Evolutionary conservation across 2,888 invertebrate species (phyloP), one percentile per base, ranked within the genome.

Genomic region (Molanna angustata): DNA sequence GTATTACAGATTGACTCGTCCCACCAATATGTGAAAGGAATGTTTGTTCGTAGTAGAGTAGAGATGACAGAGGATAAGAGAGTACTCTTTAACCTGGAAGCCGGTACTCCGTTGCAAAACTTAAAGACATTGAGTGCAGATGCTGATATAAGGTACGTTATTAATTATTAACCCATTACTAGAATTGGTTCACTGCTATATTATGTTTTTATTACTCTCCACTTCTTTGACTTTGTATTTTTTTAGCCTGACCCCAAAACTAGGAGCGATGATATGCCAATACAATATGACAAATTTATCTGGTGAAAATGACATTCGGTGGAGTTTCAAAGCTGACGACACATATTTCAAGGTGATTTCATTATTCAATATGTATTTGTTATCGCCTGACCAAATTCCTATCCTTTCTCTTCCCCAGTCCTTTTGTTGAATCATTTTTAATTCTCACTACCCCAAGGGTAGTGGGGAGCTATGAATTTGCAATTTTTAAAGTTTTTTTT

Each of bases 251-350:
- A 76, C 68, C 1, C 74, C 76, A 0, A 75, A 75, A 62, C 69
- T 71, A 2, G 77, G 77, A 1, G 74, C 73, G 45, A 61, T 77
- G 4, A 56, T 73, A 0, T 74, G 74, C 57, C 72, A 72, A 43
- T 77, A 76, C 53, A 73, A 75, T 14, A 42, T 76, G 32, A 76
- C 77, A 0, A 68, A 74, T 1, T 71, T 77, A 69, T 68, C 70
- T 47, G 77, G 77, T 0, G 66, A 72, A 17, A 74, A 76, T 0
- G 72, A 77, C 57, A 65, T 77, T 0, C 73, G 74, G 51, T 77
- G 77, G 77, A 77, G 76, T 57, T 76, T 77, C 63, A 56, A 73
- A 0, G 52, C 71, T 0, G 73, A 71, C 3, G 72, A 77, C 59
- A 61, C 76, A 1, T 76, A 70, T 54, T 73, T 77, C 52, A 69